Percentiles rank a stretch among this genome's conserved stretches.
phyloP scores from a whole-genome alignment of 2,113 vertebrate genomes.

The Triplophysa dalaica region DNA sequence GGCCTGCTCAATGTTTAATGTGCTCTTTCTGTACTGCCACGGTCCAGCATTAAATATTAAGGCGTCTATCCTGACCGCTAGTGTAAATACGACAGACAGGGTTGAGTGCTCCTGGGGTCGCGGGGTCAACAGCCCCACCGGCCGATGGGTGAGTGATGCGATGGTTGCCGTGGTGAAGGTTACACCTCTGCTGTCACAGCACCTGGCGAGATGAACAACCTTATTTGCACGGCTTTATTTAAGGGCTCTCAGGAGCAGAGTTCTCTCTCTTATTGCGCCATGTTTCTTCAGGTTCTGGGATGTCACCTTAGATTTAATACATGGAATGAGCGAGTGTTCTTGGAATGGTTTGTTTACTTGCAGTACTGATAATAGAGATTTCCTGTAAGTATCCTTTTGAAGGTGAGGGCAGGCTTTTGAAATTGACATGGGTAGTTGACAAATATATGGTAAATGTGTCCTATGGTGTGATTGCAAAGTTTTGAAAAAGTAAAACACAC shows the following conservation, averaged over 20 bases:
- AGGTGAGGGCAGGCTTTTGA: no score
- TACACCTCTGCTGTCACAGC: conserved; percentile 19
- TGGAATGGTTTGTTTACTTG: neutral
- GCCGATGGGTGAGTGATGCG: conserved; percentile 28
- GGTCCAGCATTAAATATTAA: conserved; percentile 55
- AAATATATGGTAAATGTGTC: no score
- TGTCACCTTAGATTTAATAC: conserved; percentile 5
- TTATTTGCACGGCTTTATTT: conserved; percentile 28
- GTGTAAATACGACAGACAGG: conserved; percentile 8
- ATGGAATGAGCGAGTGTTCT: neutral
- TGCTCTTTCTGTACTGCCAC: conserved; percentile 55
- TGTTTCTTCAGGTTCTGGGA: neutral
- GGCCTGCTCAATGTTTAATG: conserved; percentile 60
- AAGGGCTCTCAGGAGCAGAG: neutral
- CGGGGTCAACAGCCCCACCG: conserved; percentile 2
- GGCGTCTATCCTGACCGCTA: conserved; percentile 9
- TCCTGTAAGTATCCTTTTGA: no score
- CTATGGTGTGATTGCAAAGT: no score
- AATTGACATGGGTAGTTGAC: no score
- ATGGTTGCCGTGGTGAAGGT: conserved; percentile 37
- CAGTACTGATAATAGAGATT: neutral
- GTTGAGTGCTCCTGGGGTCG: conserved; percentile 8
- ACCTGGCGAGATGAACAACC: conserved; percentile 31
- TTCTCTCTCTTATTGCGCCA: conserved; percentile 1
- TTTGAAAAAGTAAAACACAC: no score